Evolutionary conservation across 2,888 invertebrate genomes (phyloP).

Genomic region (Melanostoma scalare): DNA sequence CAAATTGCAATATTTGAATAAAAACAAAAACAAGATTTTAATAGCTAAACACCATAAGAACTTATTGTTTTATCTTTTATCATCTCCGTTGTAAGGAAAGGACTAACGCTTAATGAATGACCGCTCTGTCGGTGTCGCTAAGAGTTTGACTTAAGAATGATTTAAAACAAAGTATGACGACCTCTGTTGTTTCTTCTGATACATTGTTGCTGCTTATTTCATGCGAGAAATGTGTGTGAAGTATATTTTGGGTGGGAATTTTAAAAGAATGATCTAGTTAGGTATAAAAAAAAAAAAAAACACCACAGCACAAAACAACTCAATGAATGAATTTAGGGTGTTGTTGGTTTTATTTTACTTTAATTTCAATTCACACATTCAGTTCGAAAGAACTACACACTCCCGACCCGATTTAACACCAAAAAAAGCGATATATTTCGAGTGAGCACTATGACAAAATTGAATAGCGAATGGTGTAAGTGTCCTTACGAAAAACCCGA

Average conservation of each 20-base stretch:
- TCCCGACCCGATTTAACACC: too few species aligned
- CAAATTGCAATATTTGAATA: neutral
- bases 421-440: too few species aligned
- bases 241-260: slow-evolving; percentile 11
- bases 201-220: slow-evolving; percentile 15
- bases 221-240: neutral
- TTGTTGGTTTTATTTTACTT: neutral
- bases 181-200: slow-evolving; percentile 6
- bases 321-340: neutral
- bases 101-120: slow-evolving; percentile 22
- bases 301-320: neutral
- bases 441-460: too few species aligned
- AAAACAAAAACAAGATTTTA: neutral
- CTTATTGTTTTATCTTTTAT: slow-evolving; percentile 8
- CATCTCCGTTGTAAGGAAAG: neutral
- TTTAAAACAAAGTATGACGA: neutral
- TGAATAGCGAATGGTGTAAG: too few species aligned
- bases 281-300: neutral
- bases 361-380: too few species aligned
- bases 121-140: neutral
- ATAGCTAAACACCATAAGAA: neutral
- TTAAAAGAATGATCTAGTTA: neutral
- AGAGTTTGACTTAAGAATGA: slow-evolving; percentile 1
- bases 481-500: too few species aligned
- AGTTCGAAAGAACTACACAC: too few species aligned